Base-by-base conservation (phyloP, 2,888 invertebrate genomes). In the Lampropteryx suffumata region DNA sequence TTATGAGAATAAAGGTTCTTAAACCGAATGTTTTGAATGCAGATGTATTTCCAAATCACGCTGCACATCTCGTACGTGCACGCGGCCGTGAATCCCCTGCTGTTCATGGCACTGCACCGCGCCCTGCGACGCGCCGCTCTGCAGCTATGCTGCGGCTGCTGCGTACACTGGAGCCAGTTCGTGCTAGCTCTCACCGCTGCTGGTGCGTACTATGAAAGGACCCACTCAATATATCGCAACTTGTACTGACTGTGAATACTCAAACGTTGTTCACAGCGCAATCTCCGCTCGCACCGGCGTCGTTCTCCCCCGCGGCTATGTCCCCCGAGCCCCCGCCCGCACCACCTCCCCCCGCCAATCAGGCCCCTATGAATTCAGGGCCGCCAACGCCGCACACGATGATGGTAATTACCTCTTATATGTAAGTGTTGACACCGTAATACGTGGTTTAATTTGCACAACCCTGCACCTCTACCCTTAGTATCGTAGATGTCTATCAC, bases 31-130 rank as follows among this genome's bases (percentile, higher is more conserved):
- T 28, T 36, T 29, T 11, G 6, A n/a, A 21, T 11, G 6, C 35
- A 90, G 90, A 80, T 90, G 78, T 90, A 90, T 73, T 91, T 91
- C 61, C 92, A 95, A 95, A 94, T 96, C 69, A 95, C 95, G 41
- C 92, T 96, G 66, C 96, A 96, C 92, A 95, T 96, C 84, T 96
- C 96, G 61, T 96, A 96, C 88, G 94, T 95, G 61, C 96, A 96
- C 84, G 95, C 96, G 27, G 95, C 96, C 67, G 95, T 96, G 63
- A 96, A 96, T 76, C 96, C 96, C 2, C 92, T 94, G 28, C 90
- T 96, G 61, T 95, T 96, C 82, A 92, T 96, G 79, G 93, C 94
- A 40, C 89, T 96, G 47, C 96, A 96, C 75, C 92, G 94, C 26
- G 95, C 95, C 1, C 88, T 96, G 54, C 91, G 95, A 11, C 91